Evolutionary conservation across 92 coral and sea anemone genomes (phyloP), one percentile per base, ranked within the genome.

Genomic region (Plumapathes pennacea): DNA sequence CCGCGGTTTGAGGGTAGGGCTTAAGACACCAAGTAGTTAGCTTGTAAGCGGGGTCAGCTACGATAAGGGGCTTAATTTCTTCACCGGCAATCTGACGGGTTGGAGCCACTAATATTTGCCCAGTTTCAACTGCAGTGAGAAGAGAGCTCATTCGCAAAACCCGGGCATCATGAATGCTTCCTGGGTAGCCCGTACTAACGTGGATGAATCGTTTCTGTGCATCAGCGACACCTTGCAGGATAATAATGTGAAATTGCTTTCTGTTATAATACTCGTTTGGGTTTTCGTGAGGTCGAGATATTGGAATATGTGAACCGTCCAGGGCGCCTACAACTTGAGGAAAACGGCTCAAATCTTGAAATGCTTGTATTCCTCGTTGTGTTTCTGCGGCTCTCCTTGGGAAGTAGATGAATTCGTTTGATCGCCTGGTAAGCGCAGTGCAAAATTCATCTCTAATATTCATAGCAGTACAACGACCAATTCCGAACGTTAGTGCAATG

Each of bases 381-480:
- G 68, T 58, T 58, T 46, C 59, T 2, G 20, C 69, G 25, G 46
- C 57, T 31, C 50, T 47, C 29, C 32, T 46, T n/a, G 69, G 72
- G 17, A 68, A 68, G 25, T 55, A 54, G 8, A 68, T 68, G 38
- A 68, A 68, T 18, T 55, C 57, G 12, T 68, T 68, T 9, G 45
- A 54, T 22, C 72, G 61, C 22, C 38, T 14, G 37, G 70, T 38
- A 38, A 77, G 46, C 15, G 77, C 85, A 4, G 78, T 32, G 45
- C 78, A 78, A 36, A 78, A 69, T 60, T 78, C 56, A 38, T 70
- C 78, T 34, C 64, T 69, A 12, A 78, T 32, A 55, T 64, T 78
- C 64, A 78, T 52, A 19, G 78, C 73, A 20, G 72, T 68, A 34
- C 71, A 69, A 12, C 84, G 64, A 45, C 73, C 80, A 32, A 41